phyloP scores from a whole-genome alignment of 2,797 vertebrate genomes.

The Tapirus indicus region DNA sequence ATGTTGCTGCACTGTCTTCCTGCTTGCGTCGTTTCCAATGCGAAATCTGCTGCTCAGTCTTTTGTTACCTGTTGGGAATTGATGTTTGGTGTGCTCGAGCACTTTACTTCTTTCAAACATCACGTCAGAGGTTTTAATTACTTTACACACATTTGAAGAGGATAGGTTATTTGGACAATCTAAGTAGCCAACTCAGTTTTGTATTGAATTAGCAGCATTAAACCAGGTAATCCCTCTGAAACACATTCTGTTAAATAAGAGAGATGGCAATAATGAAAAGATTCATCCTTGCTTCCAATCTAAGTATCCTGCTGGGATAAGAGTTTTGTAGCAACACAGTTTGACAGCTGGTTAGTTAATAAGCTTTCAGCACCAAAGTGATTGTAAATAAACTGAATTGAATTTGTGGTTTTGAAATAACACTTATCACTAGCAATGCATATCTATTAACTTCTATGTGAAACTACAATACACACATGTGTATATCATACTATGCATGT shows the following conservation, averaged over 20 bases:
- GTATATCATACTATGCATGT: neutral
- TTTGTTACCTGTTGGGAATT: neutral
- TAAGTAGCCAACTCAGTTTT: neutral
- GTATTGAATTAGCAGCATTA: neutral
- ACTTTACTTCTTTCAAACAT: constrained; percentile 29
- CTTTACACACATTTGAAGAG: neutral
- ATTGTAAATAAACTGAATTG: neutral
- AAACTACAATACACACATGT: neutral
- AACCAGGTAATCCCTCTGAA: constrained; percentile 26
- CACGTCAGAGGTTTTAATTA: neutral
- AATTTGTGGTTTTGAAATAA: constrained; percentile 17
- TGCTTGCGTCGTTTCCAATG: neutral
- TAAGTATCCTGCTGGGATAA: constrained; percentile 11
- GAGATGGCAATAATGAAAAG: constrained; percentile 9
- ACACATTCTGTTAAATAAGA: constrained; percentile 33
- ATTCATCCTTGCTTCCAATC: constrained; percentile 12
- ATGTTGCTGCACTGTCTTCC: no score
- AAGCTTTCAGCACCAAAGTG: constrained; percentile 23
- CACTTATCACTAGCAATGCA: neutral
- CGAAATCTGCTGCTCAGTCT: neutral
- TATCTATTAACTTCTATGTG: neutral
- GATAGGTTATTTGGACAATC: neutral
- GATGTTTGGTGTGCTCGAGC: neutral
- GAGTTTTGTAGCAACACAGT: neutral
- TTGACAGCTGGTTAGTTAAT: constrained; percentile 46